phyloP scores from a whole-genome alignment of 2,888 invertebrate species.

The Drosophila tripunctata region DNA sequence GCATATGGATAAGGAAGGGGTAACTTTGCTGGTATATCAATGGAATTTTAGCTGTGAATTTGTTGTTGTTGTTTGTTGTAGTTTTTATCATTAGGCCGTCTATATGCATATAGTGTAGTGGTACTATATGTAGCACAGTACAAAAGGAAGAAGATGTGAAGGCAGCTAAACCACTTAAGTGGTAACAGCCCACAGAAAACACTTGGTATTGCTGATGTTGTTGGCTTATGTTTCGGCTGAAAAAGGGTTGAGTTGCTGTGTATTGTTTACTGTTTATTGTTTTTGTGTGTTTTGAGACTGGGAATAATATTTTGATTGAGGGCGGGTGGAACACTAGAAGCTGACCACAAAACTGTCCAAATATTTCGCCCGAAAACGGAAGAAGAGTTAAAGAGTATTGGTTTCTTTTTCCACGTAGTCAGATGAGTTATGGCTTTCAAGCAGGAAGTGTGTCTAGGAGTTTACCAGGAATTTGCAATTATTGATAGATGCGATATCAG shows the following conservation, averaged over 20 bases:
- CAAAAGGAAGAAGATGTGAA: slow-evolving; percentile 11
- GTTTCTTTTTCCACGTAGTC: slow-evolving; percentile 6
- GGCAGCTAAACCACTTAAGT: slow-evolving; percentile 69
- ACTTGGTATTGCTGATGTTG: slow-evolving; percentile 4
- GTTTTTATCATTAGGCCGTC: slow-evolving; percentile 1
- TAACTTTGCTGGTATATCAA: background rate
- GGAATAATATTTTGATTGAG: slow-evolving; percentile 31
- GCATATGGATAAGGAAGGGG: slow-evolving; percentile 2
- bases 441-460: slow-evolving; percentile 38
- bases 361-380: slow-evolving; percentile 67
- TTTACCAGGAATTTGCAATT: slow-evolving; percentile 51
- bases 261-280: slow-evolving; percentile 3
- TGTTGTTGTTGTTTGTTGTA: slow-evolving; percentile 5
- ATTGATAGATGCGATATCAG: slow-evolving; percentile 46
- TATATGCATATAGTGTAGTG: background rate
- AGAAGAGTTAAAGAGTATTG: slow-evolving; percentile 49
- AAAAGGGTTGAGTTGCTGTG: slow-evolving; percentile 35
- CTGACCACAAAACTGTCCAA: slow-evolving; percentile 61
- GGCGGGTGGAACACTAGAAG: slow-evolving; percentile 61
- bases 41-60: slow-evolving; percentile 37
- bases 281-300: slow-evolving; percentile 20
- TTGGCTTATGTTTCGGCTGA: slow-evolving; percentile 28
- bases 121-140: slow-evolving; percentile 8
- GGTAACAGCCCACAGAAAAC: slow-evolving; percentile 61
- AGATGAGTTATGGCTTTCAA: slow-evolving; percentile 22